phyloP scores from a whole-genome alignment of 2,888 invertebrate species.

The Xestia sexstrigata region DNA sequence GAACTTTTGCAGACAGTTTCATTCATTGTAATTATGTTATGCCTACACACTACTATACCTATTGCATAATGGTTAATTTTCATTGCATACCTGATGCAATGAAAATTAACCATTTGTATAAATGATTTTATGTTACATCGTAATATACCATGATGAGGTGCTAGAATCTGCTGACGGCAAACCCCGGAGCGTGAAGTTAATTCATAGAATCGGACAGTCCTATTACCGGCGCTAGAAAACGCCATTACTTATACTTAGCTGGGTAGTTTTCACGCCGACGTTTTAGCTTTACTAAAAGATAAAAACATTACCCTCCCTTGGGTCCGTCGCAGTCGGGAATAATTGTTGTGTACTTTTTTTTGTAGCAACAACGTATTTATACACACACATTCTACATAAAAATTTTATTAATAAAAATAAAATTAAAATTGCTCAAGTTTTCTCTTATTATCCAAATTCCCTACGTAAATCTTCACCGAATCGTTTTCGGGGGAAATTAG shows the following conservation, averaged over 20 bases:
- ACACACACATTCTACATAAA: neutral
- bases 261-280: neutral
- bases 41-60: neutral
- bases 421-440: no score
- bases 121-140: neutral
- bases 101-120: no score
- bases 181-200: conserved; percentile 5
- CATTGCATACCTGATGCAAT: no score
- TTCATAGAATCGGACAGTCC: conserved; percentile 48
- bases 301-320: neutral
- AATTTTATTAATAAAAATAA: no score
- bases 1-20: neutral
- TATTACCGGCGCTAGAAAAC: conserved; percentile 25
- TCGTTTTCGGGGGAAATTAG: neutral
- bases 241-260: conserved; percentile 40
- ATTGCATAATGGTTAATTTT: no score
- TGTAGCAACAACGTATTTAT: neutral
- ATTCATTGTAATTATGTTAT: neutral
- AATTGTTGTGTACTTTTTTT: neutral
- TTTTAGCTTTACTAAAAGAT: conserved; percentile 2
- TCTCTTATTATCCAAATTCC: neutral
- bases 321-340: neutral
- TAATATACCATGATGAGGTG: neutral
- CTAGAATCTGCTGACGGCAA: neutral
- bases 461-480: neutral